Conservation (phyloP, 2,888 invertebrate genomes). For the Troides helena region DNA sequence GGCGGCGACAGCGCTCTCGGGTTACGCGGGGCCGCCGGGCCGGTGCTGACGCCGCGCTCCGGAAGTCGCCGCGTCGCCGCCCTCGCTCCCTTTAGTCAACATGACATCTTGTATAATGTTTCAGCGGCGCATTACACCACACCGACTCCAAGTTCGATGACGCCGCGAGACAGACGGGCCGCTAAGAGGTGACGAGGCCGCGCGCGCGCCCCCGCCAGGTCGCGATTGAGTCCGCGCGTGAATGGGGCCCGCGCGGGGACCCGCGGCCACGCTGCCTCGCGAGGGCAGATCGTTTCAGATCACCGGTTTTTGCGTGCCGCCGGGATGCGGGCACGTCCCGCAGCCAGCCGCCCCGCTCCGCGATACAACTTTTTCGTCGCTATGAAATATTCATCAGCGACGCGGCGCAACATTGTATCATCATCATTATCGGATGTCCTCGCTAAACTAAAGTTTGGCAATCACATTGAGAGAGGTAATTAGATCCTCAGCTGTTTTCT, state of each 20-base stretch:
- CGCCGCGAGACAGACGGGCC: too few species aligned
- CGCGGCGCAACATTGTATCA: neutral
- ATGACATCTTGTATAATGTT: too few species aligned
- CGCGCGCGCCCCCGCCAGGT: neutral
- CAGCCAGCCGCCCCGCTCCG: conserved; percentile 40
- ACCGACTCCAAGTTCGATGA: too few species aligned
- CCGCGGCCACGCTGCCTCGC: conserved; percentile 10
- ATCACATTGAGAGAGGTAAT: too few species aligned
- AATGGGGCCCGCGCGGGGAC: conserved; percentile 31
- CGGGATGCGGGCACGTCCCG: conserved; percentile 47
- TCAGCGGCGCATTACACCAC: too few species aligned
- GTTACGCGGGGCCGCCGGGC: conserved; percentile 36
- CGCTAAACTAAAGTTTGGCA: too few species aligned
- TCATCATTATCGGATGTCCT: too few species aligned
- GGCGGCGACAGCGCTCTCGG: conserved; percentile 36
- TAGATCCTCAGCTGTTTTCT: too few species aligned
- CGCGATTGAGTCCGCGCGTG: conserved; percentile 20
- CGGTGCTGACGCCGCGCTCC: too few species aligned
- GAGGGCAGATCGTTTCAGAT: conserved; percentile 46
- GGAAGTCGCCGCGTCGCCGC: neutral
- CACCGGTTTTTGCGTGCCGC: conserved; percentile 50
- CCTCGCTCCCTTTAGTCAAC: neutral
- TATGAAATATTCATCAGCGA: conserved; percentile 38
- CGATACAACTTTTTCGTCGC: conserved; percentile 48
- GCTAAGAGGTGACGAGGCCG: too few species aligned